Evolutionary conservation across 2,797 vertebrate genomes (phyloP).

Genomic region (Fistularia tabacaria): DNA sequence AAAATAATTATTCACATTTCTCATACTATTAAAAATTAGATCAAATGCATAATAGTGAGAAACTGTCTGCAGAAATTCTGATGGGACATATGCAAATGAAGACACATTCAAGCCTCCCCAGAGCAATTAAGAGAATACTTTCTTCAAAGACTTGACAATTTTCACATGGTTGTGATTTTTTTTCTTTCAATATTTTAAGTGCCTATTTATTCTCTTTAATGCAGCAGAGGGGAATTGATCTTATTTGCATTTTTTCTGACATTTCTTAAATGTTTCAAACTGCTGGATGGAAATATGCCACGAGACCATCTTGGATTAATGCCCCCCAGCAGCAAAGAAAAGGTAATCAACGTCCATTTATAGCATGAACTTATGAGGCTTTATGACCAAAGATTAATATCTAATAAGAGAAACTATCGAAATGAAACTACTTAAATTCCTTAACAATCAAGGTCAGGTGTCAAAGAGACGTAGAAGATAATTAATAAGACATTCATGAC

Average conservation of each 20-base stretch:
- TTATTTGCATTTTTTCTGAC: slow-evolving; percentile 38
- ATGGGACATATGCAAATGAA: slow-evolving; percentile 22
- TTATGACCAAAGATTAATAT: slow-evolving; percentile 31
- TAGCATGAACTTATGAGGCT: slow-evolving; percentile 7
- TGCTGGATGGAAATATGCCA: slow-evolving; percentile 15
- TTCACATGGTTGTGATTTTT: slow-evolving; percentile 24
- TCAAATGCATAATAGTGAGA: slow-evolving; percentile 10
- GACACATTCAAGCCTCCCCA: slow-evolving; percentile 21
- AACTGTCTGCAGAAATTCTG: slow-evolving; percentile 17
- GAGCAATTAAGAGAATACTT: slow-evolving; percentile 21
- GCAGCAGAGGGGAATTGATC: slow-evolving; percentile 19
- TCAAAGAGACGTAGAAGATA: slow-evolving; percentile 30
- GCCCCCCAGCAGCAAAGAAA: slow-evolving; percentile 12
- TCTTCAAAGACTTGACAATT: slow-evolving; percentile 31
- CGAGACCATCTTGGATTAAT: slow-evolving; percentile 14
- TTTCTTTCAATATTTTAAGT: slow-evolving; percentile 14
- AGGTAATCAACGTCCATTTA: slow-evolving; percentile 2
- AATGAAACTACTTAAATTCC: too few species aligned
- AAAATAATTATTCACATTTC: slow-evolving; percentile 3
- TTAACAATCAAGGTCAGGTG: too few species aligned
- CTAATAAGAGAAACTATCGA: neutral
- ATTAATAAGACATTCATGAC: slow-evolving; percentile 17
- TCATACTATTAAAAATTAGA: slow-evolving; percentile 15
- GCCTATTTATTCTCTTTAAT: slow-evolving; percentile 28
- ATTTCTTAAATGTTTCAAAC: slow-evolving; percentile 29